Conservation (phyloP, 2,113 vertebrate species). For the Anhinga rufa region DNA sequence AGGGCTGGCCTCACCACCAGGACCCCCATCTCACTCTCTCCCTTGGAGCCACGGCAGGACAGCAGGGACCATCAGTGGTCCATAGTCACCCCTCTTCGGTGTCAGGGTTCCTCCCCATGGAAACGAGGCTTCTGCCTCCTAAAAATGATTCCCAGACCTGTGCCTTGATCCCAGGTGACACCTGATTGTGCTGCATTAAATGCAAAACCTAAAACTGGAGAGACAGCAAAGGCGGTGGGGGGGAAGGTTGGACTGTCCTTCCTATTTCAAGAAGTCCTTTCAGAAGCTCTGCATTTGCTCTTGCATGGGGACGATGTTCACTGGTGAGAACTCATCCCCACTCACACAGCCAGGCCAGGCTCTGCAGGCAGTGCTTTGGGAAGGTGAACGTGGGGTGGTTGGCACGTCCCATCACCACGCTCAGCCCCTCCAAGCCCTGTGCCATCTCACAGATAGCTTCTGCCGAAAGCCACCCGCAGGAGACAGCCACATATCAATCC, state of each 20-base stretch:
- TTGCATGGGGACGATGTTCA: neutral
- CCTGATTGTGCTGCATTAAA: neutral
- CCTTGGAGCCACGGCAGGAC: neutral
- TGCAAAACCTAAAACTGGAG: neutral
- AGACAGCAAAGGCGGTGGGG: neutral
- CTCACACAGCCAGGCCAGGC: fast-evolving
- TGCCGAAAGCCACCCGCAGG: neutral
- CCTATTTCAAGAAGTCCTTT: neutral
- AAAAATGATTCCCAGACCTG: neutral
- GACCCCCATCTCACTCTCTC: neutral
- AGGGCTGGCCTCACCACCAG: fast-evolving
- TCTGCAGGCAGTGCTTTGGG: neutral
- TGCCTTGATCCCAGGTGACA: neutral
- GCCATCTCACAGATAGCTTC: fast-evolving
- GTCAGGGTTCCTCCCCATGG: neutral
- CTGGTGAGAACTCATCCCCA: neutral
- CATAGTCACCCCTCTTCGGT: fast-evolving
- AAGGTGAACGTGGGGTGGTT: fast-evolving
- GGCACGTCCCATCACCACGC: neutral
- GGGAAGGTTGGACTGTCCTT: neutral
- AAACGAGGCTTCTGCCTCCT: neutral
- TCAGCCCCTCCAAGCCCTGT: neutral
- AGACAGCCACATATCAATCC: fast-evolving
- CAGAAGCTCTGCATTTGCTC: neutral
- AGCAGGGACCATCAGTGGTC: neutral